Conservation (phyloP, 2,888 invertebrate species). For the Drosophila subsilvestris region DNA sequence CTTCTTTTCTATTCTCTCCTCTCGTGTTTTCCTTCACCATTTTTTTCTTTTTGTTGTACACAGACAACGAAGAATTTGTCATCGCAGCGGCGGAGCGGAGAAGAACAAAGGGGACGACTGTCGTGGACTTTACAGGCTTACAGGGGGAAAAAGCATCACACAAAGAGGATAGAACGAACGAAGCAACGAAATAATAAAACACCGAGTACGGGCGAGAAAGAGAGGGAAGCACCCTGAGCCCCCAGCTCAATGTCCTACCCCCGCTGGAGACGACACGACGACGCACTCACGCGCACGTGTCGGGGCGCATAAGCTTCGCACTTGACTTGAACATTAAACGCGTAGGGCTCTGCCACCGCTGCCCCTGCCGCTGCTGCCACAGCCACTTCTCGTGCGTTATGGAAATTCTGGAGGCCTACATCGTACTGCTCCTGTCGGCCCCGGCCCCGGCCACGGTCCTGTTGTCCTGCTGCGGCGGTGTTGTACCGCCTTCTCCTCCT, state of each 20-base stretch:
- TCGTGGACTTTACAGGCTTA: background rate
- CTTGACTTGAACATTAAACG: conserved; percentile 78
- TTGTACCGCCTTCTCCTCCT: conserved; percentile 40
- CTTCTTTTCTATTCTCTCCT: conserved; percentile 11
- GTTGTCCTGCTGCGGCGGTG: background rate
- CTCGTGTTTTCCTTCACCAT: conserved; percentile 10
- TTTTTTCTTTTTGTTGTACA: conserved; percentile 35
- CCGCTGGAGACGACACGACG: conserved; percentile 6
- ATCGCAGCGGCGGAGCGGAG: conserved; percentile 43
- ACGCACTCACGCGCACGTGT: conserved; percentile 66
- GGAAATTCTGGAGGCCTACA: conserved; percentile 61
- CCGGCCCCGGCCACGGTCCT: conserved; percentile 40
- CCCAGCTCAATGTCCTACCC: conserved; percentile 3
- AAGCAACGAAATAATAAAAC: conserved; percentile 3
- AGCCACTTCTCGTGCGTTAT: conserved; percentile 28
- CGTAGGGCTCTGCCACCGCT: conserved; percentile 21
- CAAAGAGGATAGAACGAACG: background rate
- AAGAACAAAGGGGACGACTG: background rate
- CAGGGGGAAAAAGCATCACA: conserved; percentile 9
- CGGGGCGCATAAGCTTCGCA: conserved; percentile 71
- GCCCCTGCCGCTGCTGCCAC: background rate
- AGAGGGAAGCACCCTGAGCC: conserved; percentile 16
- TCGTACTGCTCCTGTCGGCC: conserved; percentile 42
- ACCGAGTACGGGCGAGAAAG: conserved; percentile 29
- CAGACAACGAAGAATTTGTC: conserved; percentile 64